Percentiles rank a stretch among this genome's conserved stretches.
Evolutionary conservation across 2,797 vertebrate species (phyloP).

Genomic region (Eidolon dupreanum): DNA sequence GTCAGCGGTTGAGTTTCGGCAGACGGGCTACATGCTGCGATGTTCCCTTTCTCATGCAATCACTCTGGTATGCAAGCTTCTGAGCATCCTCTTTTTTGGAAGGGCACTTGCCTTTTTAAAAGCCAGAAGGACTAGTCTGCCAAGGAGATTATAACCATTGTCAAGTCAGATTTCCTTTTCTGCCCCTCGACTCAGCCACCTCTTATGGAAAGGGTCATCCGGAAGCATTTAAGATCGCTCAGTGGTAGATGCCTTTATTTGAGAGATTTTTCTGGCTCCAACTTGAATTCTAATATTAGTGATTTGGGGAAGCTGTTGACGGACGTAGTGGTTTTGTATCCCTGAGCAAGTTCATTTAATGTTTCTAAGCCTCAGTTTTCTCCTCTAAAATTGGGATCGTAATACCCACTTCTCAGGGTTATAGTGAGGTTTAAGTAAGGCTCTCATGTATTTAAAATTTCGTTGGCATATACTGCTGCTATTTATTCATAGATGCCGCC

Average conservation of each 20-base stretch:
- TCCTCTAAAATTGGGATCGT: not conserved
- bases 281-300: not conserved
- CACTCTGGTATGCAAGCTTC: constrained; percentile 90
- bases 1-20: constrained; percentile 93
- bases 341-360: not conserved
- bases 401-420: not conserved
- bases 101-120: not conserved
- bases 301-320: not conserved
- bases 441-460: not conserved
- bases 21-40: constrained; percentile 98
- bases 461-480: accelerated
- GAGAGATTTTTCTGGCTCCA: not conserved
- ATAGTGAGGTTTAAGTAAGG: not conserved
- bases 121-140: not conserved
- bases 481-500: not conserved
- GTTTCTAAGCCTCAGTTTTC: not conserved
- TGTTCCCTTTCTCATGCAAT: constrained; percentile 98
- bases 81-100: not conserved
- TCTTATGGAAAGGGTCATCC: too few species aligned
- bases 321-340: not conserved
- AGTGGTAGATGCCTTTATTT: not conserved
- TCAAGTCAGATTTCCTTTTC: not conserved
- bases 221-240: not conserved
- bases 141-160: not conserved
- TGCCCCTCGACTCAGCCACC: not conserved